Conservation (phyloP, 2,888 invertebrate species). For the Trissolcus japonicus region DNA sequence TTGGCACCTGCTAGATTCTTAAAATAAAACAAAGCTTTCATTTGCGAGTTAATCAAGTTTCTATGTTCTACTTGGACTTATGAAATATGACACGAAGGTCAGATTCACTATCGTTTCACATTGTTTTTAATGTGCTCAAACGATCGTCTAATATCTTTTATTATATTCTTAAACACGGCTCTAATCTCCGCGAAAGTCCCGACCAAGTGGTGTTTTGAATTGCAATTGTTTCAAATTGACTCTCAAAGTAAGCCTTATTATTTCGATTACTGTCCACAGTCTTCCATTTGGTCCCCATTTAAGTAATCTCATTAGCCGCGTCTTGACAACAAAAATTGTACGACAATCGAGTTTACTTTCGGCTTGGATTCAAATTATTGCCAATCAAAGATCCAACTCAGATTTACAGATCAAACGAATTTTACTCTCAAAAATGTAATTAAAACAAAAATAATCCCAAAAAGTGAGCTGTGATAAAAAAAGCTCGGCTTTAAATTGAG, state of each 20-base stretch:
- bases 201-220: slow-evolving; percentile 52
- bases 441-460: no score
- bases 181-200: slow-evolving; percentile 50
- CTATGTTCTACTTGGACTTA: slow-evolving; percentile 37
- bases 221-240: slow-evolving; percentile 55
- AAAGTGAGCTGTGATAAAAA: no score
- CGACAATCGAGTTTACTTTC: slow-evolving; percentile 22
- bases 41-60: slow-evolving; percentile 38
- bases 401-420: background rate
- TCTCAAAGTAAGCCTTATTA: slow-evolving; percentile 48
- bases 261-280: slow-evolving; percentile 45
- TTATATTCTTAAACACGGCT: slow-evolving; percentile 44
- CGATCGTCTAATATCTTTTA: slow-evolving; percentile 54
- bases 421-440: background rate
- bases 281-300: slow-evolving; percentile 33
- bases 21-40: slow-evolving; percentile 22
- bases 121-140: slow-evolving; percentile 51
- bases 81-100: slow-evolving; percentile 43
- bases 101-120: slow-evolving; percentile 55
- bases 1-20: background rate
- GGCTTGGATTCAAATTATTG: background rate
- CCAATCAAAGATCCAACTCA: background rate
- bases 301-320: slow-evolving; percentile 37
- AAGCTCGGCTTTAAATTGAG: slow-evolving; percentile 3
- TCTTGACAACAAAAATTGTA: slow-evolving; percentile 17